Conservation (phyloP, 2,888 invertebrate genomes). For the Sinhomidia bicolor region DNA sequence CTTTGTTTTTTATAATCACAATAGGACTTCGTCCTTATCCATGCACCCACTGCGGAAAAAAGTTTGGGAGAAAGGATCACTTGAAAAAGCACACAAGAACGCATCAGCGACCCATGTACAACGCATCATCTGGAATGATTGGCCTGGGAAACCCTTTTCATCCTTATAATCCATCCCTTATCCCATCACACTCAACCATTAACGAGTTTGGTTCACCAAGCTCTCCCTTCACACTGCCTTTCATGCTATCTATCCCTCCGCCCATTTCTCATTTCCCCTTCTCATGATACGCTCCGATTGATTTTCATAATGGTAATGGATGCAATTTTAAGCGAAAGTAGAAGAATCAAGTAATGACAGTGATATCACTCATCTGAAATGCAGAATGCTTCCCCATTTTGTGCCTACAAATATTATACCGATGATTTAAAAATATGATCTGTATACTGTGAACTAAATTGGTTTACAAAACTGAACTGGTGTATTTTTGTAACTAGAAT, state of each 20-base stretch:
- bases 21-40: constrained; percentile 89
- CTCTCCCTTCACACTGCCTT: constrained; percentile 76
- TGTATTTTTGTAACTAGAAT: too few relatives aligned
- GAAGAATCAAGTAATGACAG: constrained; percentile 10
- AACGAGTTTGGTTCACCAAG: constrained; percentile 68
- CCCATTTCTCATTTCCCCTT: constrained; percentile 75
- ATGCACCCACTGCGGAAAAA: constrained; percentile 93
- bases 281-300: constrained; percentile 71
- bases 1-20: constrained; percentile 7
- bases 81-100: constrained; percentile 96
- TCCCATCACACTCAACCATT: constrained; percentile 74
- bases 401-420: background rate
- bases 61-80: constrained; percentile 96
- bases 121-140: constrained; percentile 76
- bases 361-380: constrained; percentile 7
- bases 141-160: constrained; percentile 80
- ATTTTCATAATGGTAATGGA: constrained; percentile 54
- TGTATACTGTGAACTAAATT: too few relatives aligned
- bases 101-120: constrained; percentile 83
- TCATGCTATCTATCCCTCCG: constrained; percentile 77
- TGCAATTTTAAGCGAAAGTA: background rate
- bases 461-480: too few relatives aligned
- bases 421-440: too few relatives aligned
- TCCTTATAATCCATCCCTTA: constrained; percentile 79
- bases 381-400: background rate